Percentiles rank a stretch among this genome's conserved stretches.
Conservation (phyloP, 1,140 invertebrate genomes). For the Oryctes rhinoceros region DNA sequence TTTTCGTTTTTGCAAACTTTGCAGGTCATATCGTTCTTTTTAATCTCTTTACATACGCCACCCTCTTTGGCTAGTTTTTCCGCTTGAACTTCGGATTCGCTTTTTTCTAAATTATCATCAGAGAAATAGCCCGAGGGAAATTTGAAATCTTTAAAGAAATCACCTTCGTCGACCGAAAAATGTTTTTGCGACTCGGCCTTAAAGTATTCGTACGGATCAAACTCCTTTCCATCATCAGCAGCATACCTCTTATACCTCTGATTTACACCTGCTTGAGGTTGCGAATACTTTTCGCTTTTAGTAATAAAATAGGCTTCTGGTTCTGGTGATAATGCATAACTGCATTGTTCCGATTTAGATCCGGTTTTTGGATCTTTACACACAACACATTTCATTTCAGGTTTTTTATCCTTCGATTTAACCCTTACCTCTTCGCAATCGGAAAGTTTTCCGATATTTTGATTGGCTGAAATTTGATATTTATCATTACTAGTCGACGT, state of each 20-base stretch:
- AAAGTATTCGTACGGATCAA: constrained; percentile 56
- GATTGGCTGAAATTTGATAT: constrained; percentile 9
- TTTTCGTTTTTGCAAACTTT: constrained; percentile 72
- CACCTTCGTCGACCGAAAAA: constrained; percentile 48
- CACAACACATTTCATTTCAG: constrained; percentile 63
- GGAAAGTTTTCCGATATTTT: constrained; percentile 23
- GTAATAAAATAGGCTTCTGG: constrained; percentile 57
- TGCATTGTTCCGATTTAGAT: constrained; percentile 64
- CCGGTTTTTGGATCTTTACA: constrained; percentile 64
- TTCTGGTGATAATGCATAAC: constrained; percentile 58
- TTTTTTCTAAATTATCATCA: constrained; percentile 51
- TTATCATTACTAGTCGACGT: constrained; percentile 21
- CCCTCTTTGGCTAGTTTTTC: constrained; percentile 67
- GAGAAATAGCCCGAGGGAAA: constrained; percentile 51
- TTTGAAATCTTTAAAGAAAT: constrained; percentile 50
- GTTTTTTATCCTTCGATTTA: constrained; percentile 48
- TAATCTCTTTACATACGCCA: constrained; percentile 70
- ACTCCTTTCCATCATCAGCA: constrained; percentile 41
- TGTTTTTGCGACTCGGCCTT: constrained; percentile 51
- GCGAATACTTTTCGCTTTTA: constrained; percentile 54
- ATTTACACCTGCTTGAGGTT: constrained; percentile 45
- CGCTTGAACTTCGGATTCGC: constrained; percentile 65
- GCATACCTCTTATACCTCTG: constrained; percentile 54
- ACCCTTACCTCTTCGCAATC: constrained; percentile 54
- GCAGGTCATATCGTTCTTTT: constrained; percentile 71